These are phyloP conservation scores for Eulacestoma nigropectus DNA, from an alignment of 2,113 vertebrate genomes.

Conservation along the genomic window DNA sequence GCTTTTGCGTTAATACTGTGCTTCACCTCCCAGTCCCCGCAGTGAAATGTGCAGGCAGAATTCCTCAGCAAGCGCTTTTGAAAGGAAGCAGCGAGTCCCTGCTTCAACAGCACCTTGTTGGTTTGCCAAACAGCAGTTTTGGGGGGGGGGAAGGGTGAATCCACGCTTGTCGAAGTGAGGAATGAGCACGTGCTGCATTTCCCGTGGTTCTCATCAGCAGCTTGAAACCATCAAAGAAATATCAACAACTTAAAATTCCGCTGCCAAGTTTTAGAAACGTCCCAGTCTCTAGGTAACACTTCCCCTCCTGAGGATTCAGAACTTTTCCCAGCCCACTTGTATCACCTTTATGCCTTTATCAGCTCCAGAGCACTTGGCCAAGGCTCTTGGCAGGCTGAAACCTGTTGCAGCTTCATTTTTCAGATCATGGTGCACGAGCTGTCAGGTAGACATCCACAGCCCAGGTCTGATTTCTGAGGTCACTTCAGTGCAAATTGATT, in stretches of 20 bases:
- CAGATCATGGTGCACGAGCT: background rate
- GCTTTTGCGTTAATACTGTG: background rate
- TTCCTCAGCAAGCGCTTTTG: background rate
- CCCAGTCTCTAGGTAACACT: background rate
- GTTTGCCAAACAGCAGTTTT: background rate
- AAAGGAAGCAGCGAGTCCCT: background rate
- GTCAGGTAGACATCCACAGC: background rate
- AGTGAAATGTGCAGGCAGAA: background rate
- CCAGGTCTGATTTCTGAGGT: conserved; percentile 12
- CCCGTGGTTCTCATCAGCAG: background rate
- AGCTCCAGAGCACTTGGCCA: conserved; percentile 7
- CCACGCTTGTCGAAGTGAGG: background rate
- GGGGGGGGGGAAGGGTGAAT: background rate
- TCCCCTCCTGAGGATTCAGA: background rate
- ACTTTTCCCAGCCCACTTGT: background rate
- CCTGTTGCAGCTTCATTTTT: background rate
- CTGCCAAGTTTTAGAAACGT: background rate
- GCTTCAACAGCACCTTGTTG: background rate
- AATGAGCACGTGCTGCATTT: background rate
- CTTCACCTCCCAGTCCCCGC: background rate
- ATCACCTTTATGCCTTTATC: conserved; percentile 52
- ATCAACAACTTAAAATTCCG: background rate
- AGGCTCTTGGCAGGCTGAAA: background rate
- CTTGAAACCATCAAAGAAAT: background rate
- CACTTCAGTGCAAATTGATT: background rate